Evolutionary conservation across 2,888 invertebrate genomes (phyloP).

Genomic region (Mimas tiliae): DNA sequence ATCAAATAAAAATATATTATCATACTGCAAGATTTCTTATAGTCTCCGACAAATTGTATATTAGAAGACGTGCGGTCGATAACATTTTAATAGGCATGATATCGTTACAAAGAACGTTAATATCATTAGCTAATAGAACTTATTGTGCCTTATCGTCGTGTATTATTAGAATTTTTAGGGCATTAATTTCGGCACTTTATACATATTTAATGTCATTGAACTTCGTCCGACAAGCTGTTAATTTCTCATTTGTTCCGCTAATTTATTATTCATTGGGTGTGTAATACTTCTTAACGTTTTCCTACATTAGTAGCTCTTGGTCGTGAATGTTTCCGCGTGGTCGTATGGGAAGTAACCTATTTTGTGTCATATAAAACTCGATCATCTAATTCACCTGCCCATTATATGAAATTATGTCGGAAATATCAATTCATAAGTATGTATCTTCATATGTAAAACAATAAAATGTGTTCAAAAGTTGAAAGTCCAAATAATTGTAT

Average conservation of each 20-base stretch:
- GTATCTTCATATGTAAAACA: too few species aligned
- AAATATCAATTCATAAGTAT: too few species aligned
- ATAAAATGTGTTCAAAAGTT: too few species aligned
- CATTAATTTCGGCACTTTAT: constrained; percentile 2
- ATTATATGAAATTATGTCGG: too few species aligned
- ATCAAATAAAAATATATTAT: too few species aligned
- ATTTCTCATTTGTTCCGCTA: constrained; percentile 17
- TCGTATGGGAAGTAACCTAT: too few species aligned
- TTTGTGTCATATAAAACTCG: too few species aligned
- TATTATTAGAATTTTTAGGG: constrained; percentile 1
- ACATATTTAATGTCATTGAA: constrained; percentile 7
- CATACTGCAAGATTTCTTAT: too few species aligned
- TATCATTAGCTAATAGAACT: constrained; percentile 1
- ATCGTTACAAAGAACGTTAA: constrained; percentile 5
- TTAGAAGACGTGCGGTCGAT: too few species aligned
- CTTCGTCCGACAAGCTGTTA: constrained; percentile 13
- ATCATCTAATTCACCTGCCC: too few species aligned
- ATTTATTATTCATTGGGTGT: constrained; percentile 3
- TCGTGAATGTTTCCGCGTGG: background rate
- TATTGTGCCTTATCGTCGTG: background rate
- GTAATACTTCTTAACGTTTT: background rate
- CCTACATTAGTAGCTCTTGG: background rate
- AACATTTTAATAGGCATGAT: background rate
- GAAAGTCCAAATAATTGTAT: too few species aligned
- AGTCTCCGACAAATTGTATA: too few species aligned